Conservation (phyloP, 2,888 invertebrate species). For the Operophtera brumata region DNA sequence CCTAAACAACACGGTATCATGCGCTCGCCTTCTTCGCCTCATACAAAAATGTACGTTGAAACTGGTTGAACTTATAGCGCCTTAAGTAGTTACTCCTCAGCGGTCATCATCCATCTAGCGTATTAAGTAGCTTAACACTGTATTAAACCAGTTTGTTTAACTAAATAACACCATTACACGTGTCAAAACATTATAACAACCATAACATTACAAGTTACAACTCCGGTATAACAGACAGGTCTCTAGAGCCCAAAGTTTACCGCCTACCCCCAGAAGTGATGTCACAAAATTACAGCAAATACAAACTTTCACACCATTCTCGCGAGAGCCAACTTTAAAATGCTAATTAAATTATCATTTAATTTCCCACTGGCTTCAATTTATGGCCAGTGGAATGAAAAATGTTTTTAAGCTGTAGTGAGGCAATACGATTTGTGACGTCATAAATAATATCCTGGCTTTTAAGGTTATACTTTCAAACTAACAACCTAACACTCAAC, state of each 20-base stretch:
- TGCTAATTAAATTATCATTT: constrained; percentile 24
- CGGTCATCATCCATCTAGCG: too few relatives aligned
- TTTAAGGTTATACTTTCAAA: too few relatives aligned
- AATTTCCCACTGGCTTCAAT: constrained; percentile 10
- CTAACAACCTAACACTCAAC: too few relatives aligned
- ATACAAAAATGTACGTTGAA: too few relatives aligned
- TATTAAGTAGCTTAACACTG: too few relatives aligned
- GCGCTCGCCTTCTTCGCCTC: too few relatives aligned
- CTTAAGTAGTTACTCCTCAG: too few relatives aligned
- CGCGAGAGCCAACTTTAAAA: constrained; percentile 18
- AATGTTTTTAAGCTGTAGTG: background rate
- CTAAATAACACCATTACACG: background rate
- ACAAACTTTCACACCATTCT: constrained; percentile 21
- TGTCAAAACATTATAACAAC: constrained; percentile 1
- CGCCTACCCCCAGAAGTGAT: constrained; percentile 11
- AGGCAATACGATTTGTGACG: background rate
- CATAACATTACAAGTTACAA: background rate
- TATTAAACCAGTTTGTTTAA: too few relatives aligned
- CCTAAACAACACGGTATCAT: too few relatives aligned
- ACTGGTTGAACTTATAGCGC: too few relatives aligned
- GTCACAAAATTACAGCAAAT: constrained; percentile 28
- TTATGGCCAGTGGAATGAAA: constrained; percentile 3
- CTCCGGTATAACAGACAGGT: constrained; percentile 10
- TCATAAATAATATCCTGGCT: background rate
- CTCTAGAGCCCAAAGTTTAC: constrained; percentile 16